A percentile compares a stretch with the other conserved stretches of the same genome.
These are phyloP conservation scores for Calliphora vicina DNA, from an alignment of 1,140 invertebrate species.

Conservation along the genomic window DNA sequence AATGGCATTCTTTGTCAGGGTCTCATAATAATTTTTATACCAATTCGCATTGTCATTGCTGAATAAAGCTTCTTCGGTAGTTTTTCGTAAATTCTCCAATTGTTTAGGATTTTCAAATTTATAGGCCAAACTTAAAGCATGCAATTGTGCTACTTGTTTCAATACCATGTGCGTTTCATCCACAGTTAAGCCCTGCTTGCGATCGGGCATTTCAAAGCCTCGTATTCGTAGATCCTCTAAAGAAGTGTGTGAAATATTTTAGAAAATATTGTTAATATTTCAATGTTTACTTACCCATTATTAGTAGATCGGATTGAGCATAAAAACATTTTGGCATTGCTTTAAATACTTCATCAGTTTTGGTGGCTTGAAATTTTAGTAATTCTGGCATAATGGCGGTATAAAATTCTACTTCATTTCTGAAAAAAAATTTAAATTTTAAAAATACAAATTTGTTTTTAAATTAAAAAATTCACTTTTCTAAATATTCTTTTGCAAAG, in stretches of 20 bases:
- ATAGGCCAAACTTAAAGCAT: slow-evolving; percentile 73
- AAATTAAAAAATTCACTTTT: no score
- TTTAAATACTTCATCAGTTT: slow-evolving; percentile 65
- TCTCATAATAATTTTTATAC: slow-evolving; percentile 74
- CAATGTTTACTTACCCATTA: slow-evolving; percentile 73
- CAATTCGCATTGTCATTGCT: slow-evolving; percentile 72
- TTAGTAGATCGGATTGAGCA: slow-evolving; percentile 70
- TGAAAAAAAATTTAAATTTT: slow-evolving; percentile 40
- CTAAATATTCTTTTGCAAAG: no score
- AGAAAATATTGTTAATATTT: background rate
- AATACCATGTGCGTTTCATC: slow-evolving; percentile 70
- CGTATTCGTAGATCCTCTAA: slow-evolving; percentile 65
- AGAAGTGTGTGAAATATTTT: background rate
- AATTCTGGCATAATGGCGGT: slow-evolving; percentile 73
- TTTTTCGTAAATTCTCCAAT: slow-evolving; percentile 68
- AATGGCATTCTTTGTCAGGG: slow-evolving; percentile 71
- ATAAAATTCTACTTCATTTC: slow-evolving; percentile 77
- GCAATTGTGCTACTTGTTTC: slow-evolving; percentile 72
- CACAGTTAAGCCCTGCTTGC: slow-evolving; percentile 69
- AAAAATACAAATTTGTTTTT: no score
- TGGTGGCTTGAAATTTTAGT: slow-evolving; percentile 67
- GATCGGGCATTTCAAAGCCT: slow-evolving; percentile 74
- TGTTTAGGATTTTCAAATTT: slow-evolving; percentile 70
- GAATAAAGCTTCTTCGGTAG: slow-evolving; percentile 70
- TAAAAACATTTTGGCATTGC: slow-evolving; percentile 73